Conservation (phyloP, 1,140 invertebrate species). For the Limonius californicus region DNA sequence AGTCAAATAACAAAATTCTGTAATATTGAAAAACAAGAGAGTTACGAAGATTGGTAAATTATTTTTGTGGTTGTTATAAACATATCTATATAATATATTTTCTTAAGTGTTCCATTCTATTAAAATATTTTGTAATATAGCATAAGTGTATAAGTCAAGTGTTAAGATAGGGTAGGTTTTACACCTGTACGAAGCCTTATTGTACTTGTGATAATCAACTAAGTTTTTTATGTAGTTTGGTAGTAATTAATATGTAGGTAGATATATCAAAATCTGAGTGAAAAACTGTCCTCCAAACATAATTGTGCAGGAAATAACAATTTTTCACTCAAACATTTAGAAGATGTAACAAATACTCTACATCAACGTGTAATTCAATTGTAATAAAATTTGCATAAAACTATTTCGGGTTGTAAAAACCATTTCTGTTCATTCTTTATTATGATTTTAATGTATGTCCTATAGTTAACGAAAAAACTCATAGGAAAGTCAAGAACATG, state of each 20-base stretch:
- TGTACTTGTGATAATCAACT: constrained; percentile 19
- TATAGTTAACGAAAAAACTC: too few species aligned
- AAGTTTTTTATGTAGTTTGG: background rate
- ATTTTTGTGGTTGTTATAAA: constrained; percentile 6
- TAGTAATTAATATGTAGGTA: too few species aligned
- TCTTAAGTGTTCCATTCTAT: constrained; percentile 9
- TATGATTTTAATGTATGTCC: too few species aligned
- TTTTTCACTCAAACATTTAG: constrained; percentile 3
- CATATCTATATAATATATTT: constrained; percentile 10
- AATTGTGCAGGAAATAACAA: background rate
- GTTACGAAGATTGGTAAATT: background rate
- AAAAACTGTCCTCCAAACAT: background rate
- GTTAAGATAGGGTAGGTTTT: background rate
- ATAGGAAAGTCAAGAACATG: too few species aligned
- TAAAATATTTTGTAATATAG: constrained; percentile 3
- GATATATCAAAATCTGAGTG: background rate
- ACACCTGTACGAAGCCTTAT: constrained; percentile 18
- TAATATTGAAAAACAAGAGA: too few species aligned
- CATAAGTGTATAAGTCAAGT: background rate
- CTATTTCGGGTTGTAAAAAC: too few species aligned
- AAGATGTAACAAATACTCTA: constrained; percentile 5
- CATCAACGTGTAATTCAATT: background rate
- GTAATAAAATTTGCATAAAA: constrained; percentile 7
- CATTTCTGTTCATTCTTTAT: too few species aligned
- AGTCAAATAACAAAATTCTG: too few species aligned